Conservation (phyloP, 2,888 invertebrate genomes). For the Drosophila vallismaia region DNA sequence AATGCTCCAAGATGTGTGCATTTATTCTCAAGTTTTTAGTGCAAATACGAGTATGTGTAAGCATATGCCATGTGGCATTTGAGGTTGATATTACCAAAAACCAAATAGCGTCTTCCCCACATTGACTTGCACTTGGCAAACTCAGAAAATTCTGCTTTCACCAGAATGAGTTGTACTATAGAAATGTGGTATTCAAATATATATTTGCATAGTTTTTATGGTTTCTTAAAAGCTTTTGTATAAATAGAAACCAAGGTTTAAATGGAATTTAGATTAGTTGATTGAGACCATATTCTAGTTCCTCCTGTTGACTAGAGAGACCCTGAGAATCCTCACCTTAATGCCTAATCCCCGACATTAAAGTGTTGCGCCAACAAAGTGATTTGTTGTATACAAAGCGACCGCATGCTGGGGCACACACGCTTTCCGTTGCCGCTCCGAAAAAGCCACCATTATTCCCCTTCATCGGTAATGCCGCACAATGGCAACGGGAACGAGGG, state of each 20-base stretch:
- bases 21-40: conserved; percentile 13
- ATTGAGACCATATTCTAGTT: neutral
- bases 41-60: conserved; percentile 33
- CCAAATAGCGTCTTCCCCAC: conserved; percentile 16
- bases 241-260: neutral
- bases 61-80: conserved; percentile 31
- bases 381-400: conserved; percentile 77
- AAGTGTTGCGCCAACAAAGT: conserved; percentile 78
- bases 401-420: conserved; percentile 49
- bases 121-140: conserved; percentile 33
- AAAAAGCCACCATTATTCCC: conserved; percentile 26
- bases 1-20: conserved; percentile 18
- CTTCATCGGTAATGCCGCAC: conserved; percentile 39
- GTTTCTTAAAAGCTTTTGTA: neutral
- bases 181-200: conserved; percentile 33
- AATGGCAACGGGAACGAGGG: conserved; percentile 55
- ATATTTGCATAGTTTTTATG: neutral
- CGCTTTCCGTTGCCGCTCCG: neutral
- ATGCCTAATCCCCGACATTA: conserved; percentile 79
- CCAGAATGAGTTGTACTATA: conserved; percentile 36
- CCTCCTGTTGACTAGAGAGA: neutral
- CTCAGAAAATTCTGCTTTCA: conserved; percentile 14
- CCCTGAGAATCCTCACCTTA: conserved; percentile 67
- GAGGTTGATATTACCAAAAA: conserved; percentile 44
- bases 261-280: neutral